These are phyloP conservation scores for Parauchenoglanis punctatus DNA, from an alignment of 2,797 vertebrate genomes.

Conservation along the genomic window DNA sequence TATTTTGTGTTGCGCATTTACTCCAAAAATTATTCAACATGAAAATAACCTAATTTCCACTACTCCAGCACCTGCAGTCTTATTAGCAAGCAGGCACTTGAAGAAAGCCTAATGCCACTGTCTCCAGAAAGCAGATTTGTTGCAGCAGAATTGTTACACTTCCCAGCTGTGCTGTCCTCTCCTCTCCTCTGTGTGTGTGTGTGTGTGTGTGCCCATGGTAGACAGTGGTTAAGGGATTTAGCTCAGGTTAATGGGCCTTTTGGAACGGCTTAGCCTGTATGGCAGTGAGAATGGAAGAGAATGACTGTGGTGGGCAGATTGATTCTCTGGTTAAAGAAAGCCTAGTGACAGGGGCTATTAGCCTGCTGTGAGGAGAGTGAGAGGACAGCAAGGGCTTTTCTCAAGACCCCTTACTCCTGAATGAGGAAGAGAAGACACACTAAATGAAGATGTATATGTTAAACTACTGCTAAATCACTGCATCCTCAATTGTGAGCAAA, in stretches of 20 bases:
- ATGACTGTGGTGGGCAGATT: slow-evolving; percentile 59
- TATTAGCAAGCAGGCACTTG: slow-evolving; percentile 30
- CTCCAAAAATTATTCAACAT: slow-evolving; percentile 33
- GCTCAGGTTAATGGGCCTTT: slow-evolving; percentile 62
- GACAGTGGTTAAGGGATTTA: slow-evolving; percentile 57
- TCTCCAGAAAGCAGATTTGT: slow-evolving; percentile 32
- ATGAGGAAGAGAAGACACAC: slow-evolving; percentile 24
- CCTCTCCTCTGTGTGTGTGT: not conserved
- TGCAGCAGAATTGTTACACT: slow-evolving; percentile 34
- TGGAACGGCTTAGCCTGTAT: slow-evolving; percentile 55
- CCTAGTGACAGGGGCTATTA: slow-evolving; percentile 60
- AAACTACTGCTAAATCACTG: not conserved
- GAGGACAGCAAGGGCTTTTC: slow-evolving; percentile 41
- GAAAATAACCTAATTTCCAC: slow-evolving; percentile 42
- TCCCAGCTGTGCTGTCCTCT: slow-evolving; percentile 37
- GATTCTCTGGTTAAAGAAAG: slow-evolving; percentile 63
- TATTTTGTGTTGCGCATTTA: slow-evolving; percentile 20
- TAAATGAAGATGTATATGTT: slow-evolving; percentile 6
- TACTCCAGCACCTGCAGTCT: slow-evolving; percentile 13
- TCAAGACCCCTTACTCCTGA: slow-evolving; percentile 29
- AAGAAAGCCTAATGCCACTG: slow-evolving; percentile 19
- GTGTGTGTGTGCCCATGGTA: slow-evolving; percentile 36
- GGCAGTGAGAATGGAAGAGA: slow-evolving; percentile 53
- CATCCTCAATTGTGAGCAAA: not conserved
- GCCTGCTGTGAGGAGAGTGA: slow-evolving; percentile 56